phyloP scores from a whole-genome alignment of 2,888 invertebrate species.

The Callosobruchus maculatus region DNA sequence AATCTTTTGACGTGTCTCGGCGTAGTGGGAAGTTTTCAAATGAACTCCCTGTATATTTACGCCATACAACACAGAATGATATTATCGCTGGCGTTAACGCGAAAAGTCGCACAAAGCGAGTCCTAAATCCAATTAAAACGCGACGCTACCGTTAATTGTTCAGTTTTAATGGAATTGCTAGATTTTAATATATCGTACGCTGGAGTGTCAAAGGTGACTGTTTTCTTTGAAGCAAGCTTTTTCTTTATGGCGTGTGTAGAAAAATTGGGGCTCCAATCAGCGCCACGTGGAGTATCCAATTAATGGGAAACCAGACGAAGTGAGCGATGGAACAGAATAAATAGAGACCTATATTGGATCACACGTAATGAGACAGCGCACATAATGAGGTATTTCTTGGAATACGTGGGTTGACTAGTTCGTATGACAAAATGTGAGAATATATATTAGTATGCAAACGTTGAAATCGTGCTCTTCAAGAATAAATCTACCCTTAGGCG shows the following conservation, averaged over 20 bases:
- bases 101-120: neutral
- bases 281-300: neutral
- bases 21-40: too few relatives aligned
- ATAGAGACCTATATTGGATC: too few relatives aligned
- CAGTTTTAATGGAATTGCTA: neutral
- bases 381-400: too few relatives aligned
- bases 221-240: neutral
- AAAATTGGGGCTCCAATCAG: neutral
- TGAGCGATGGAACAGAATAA: too few relatives aligned
- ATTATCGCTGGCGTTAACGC: neutral
- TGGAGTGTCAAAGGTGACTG: neutral
- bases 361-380: too few relatives aligned
- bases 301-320: neutral
- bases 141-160: neutral
- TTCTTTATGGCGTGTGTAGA: neutral
- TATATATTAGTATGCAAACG: too few relatives aligned
- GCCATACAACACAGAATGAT: neutral
- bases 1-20: too few relatives aligned
- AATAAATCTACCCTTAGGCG: too few relatives aligned
- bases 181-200: neutral
- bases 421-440: too few relatives aligned
- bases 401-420: too few relatives aligned
- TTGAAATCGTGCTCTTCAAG: too few relatives aligned
- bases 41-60: neutral
- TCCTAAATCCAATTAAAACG: neutral